Evolutionary conservation across 2,113 vertebrate genomes (phyloP).

Genomic region (Macaca nemestrina): DNA sequence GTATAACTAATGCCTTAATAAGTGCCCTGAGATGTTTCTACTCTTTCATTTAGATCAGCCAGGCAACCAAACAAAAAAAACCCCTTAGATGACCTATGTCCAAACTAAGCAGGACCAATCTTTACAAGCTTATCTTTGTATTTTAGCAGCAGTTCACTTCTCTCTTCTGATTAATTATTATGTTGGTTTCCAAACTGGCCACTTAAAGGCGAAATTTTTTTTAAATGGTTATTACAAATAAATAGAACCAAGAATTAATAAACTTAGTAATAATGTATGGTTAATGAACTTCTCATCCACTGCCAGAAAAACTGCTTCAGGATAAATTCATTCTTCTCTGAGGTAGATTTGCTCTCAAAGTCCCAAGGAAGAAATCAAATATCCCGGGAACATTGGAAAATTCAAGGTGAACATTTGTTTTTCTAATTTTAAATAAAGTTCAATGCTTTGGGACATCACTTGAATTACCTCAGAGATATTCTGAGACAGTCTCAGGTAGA

Average conservation of each 20-base stretch:
- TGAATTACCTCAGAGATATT: neutral
- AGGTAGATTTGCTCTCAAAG: neutral
- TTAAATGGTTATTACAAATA: neutral
- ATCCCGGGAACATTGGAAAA: neutral
- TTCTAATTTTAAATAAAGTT: conserved; percentile 12
- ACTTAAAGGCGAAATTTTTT: neutral
- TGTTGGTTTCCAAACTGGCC: conserved; percentile 7
- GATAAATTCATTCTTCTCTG: neutral
- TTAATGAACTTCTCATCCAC: neutral
- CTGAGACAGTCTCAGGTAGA: neutral
- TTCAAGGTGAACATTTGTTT: neutral
- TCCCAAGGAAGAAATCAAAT: neutral
- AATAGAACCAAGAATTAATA: neutral
- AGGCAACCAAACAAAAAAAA: neutral
- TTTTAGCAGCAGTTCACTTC: neutral
- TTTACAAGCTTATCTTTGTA: neutral
- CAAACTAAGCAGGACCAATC: neutral
- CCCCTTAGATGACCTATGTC: neutral
- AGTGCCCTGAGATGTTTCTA: neutral
- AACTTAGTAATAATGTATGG: neutral
- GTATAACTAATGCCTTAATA: conserved; percentile 4
- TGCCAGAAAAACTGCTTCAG: neutral
- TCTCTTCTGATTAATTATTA: neutral
- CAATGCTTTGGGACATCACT: neutral
- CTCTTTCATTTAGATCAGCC: neutral